These are phyloP conservation scores for Chrysolina americana DNA, from an alignment of 2,888 invertebrate species.

Conservation along the genomic window DNA sequence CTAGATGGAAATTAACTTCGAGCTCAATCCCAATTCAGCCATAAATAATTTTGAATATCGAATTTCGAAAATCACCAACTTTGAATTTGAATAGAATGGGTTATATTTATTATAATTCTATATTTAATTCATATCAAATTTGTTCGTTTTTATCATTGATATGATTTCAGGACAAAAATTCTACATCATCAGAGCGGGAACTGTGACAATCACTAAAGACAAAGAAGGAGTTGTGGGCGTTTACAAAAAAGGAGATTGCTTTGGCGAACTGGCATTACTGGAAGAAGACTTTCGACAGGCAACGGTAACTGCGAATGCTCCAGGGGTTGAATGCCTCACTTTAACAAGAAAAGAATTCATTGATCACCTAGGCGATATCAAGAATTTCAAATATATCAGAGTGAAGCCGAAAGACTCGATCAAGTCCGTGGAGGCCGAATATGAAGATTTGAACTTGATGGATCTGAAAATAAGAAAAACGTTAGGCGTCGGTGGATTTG, in stretches of 20 bases:
- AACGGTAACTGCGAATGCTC: conserved; percentile 88
- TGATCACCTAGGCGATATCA: conserved; percentile 86
- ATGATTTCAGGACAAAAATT: conserved; percentile 80
- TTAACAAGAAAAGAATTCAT: conserved; percentile 86
- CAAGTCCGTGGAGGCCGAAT: conserved; percentile 68
- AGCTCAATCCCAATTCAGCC: too few relatives aligned
- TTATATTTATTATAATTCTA: too few relatives aligned
- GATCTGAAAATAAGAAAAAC: conserved; percentile 89
- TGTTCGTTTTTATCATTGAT: not conserved
- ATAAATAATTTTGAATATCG: too few relatives aligned
- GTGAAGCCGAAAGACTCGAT: conserved; percentile 49
- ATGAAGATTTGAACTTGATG: conserved; percentile 79
- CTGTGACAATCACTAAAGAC: conserved; percentile 81
- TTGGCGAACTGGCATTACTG: conserved; percentile 90
- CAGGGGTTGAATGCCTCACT: conserved; percentile 89
- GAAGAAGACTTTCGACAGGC: conserved; percentile 90
- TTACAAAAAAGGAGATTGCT: conserved; percentile 85
- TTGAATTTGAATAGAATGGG: too few relatives aligned
- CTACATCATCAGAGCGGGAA: conserved; percentile 90
- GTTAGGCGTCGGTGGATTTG: conserved; percentile 87
- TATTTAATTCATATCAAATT: too few relatives aligned
- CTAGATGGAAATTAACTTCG: too few relatives aligned
- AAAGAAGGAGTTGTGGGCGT: conserved; percentile 76
- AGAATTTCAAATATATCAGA: conserved; percentile 71
- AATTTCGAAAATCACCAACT: too few relatives aligned